A percentile compares a stretch with the other conserved stretches of the same genome.
Conservation (phyloP, 2,797 vertebrate genomes). For the Gymnoscopelus braueri region DNA sequence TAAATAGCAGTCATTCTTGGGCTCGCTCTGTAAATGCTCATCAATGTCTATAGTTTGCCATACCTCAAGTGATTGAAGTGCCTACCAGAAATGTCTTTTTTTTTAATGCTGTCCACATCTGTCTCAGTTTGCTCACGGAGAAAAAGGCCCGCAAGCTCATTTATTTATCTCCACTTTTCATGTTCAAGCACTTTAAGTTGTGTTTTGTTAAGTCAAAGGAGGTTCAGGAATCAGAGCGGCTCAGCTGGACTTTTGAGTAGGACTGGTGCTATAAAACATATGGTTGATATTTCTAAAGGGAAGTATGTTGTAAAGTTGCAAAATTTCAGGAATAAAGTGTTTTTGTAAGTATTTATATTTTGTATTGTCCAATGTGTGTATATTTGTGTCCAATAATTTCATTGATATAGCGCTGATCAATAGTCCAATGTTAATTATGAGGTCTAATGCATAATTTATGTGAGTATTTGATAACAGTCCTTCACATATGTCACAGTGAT, state of each 20-base stretch:
- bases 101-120: slow-evolving; percentile 10
- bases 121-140: slow-evolving; percentile 28
- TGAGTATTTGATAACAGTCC: too few relatives aligned
- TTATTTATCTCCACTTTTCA: slow-evolving; percentile 7
- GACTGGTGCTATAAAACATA: slow-evolving; percentile 1
- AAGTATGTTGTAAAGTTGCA: slow-evolving; percentile 23
- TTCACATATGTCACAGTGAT: too few relatives aligned
- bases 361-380: neutral
- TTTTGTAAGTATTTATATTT: slow-evolving; percentile 29
- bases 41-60: slow-evolving; percentile 39
- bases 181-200: slow-evolving; percentile 56
- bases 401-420: too few relatives aligned
- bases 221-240: neutral
- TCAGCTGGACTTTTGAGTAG: neutral
- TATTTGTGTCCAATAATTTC: neutral
- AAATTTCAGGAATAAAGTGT: slow-evolving; percentile 48
- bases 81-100: slow-evolving; percentile 49
- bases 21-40: slow-evolving; percentile 24
- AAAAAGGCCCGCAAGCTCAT: slow-evolving; percentile 18
- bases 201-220: slow-evolving; percentile 30
- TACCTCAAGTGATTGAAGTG: slow-evolving; percentile 67
- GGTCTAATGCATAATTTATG: too few relatives aligned
- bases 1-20: too few relatives aligned
- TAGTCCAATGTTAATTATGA: too few relatives aligned
- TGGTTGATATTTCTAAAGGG: slow-evolving; percentile 29